Conservation (phyloP, 2,888 invertebrate species). For the Pemphredon lugubris region DNA sequence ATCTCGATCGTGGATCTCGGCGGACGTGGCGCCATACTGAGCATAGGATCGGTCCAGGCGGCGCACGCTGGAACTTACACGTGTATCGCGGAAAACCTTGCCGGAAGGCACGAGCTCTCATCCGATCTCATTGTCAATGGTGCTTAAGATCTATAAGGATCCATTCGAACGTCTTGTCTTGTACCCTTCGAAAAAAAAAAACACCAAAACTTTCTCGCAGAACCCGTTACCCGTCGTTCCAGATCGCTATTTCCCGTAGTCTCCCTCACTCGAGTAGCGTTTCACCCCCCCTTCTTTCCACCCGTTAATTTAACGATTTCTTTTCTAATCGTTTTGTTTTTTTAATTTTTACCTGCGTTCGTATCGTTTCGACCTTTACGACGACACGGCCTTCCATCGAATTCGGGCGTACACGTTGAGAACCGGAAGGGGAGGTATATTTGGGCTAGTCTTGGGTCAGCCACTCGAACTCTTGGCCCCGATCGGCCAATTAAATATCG, state of each 20-base stretch:
- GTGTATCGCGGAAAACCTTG: slow-evolving; percentile 84
- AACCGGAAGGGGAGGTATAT: no score
- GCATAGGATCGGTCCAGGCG: slow-evolving; percentile 83
- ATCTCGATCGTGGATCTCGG: slow-evolving; percentile 84
- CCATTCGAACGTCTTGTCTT: slow-evolving; percentile 56
- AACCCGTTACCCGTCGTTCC: slow-evolving; percentile 9
- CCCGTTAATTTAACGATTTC: slow-evolving; percentile 1
- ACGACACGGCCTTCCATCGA: no score
- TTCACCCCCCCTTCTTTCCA: slow-evolving; percentile 1
- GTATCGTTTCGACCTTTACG: no score
- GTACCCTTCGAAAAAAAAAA: slow-evolving; percentile 27
- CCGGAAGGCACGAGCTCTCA: slow-evolving; percentile 83
- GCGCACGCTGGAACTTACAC: slow-evolving; percentile 85
- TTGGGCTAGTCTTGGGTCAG: no score
- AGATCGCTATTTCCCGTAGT: slow-evolving; percentile 11
- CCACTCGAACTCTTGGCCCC: no score
- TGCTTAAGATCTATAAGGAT: slow-evolving; percentile 64
- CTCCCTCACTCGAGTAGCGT: slow-evolving; percentile 7
- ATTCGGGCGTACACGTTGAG: no score
- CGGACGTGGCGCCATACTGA: slow-evolving; percentile 85
- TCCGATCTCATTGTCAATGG: slow-evolving; percentile 83
- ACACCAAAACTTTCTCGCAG: slow-evolving; percentile 19
- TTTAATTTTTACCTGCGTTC: no score
- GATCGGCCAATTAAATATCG: no score
- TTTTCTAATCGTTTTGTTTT: no score